Conservation (phyloP, 2,113 vertebrate genomes). For the Brevimyrus niger region DNA sequence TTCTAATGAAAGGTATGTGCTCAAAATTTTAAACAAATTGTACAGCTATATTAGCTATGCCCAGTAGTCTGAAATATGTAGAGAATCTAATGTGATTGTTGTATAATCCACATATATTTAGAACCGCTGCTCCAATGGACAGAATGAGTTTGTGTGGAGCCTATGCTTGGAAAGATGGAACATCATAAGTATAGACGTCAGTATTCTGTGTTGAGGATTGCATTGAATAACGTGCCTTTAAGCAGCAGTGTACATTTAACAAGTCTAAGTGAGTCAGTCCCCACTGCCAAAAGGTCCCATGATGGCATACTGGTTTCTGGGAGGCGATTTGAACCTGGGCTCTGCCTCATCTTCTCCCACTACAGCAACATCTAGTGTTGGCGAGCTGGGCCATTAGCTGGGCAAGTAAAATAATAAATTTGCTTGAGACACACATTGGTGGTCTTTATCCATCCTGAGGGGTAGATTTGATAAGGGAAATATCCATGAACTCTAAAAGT, state of each 20-base stretch:
- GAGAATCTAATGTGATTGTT: background rate
- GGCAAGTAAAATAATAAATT: background rate
- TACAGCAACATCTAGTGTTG: background rate
- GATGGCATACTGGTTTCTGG: background rate
- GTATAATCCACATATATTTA: background rate
- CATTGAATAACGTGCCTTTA: background rate
- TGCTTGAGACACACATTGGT: background rate
- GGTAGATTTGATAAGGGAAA: background rate
- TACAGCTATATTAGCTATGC: background rate
- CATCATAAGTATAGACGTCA: background rate
- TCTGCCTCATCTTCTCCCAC: background rate
- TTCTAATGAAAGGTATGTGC: background rate
- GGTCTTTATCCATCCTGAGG: background rate
- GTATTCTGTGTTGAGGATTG: background rate
- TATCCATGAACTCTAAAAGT: background rate
- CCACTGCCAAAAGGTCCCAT: background rate
- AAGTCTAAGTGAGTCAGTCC: background rate
- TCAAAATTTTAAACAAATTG: background rate
- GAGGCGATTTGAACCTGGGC: background rate
- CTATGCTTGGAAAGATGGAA: background rate
- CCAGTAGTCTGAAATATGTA: background rate
- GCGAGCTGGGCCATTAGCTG: background rate
- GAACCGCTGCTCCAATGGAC: background rate
- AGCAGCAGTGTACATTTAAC: background rate
- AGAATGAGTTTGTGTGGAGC: background rate